These are phyloP conservation scores for Rhingia rostrata DNA, from an alignment of 2,888 invertebrate species.

Conservation along the genomic window DNA sequence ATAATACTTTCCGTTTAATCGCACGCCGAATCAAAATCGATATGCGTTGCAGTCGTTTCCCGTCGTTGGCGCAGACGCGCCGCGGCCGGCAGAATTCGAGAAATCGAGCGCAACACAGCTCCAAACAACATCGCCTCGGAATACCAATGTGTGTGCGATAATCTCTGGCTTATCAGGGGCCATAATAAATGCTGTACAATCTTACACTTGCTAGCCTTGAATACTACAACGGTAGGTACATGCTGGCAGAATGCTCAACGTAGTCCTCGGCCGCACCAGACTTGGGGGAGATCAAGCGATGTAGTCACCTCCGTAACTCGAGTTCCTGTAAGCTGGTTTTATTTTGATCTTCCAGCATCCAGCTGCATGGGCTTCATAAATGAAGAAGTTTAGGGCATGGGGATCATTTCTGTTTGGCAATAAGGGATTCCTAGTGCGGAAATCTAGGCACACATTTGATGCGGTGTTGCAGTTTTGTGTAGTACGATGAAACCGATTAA, in stretches of 20 bases:
- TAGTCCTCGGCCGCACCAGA: slow-evolving; percentile 29
- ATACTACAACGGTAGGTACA: slow-evolving; percentile 69
- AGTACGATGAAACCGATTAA: slow-evolving; percentile 38
- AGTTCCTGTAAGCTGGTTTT: slow-evolving; percentile 58
- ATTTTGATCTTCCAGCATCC: slow-evolving; percentile 37
- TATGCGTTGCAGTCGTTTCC: slow-evolving; percentile 65
- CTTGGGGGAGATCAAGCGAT: slow-evolving; percentile 59
- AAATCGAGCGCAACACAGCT: slow-evolving; percentile 60
- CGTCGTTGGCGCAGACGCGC: slow-evolving; percentile 58
- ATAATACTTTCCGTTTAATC: slow-evolving; percentile 72
- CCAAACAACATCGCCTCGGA: slow-evolving; percentile 65
- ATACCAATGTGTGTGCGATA: slow-evolving; percentile 73
- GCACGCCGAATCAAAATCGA: slow-evolving; percentile 73
- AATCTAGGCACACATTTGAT: slow-evolving; percentile 26
- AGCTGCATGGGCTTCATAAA: slow-evolving; percentile 62
- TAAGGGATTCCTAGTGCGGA: slow-evolving; percentile 47
- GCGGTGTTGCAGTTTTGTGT: slow-evolving; percentile 7
- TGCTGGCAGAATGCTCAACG: slow-evolving; percentile 65
- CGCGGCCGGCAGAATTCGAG: slow-evolving; percentile 57
- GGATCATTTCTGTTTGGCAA: slow-evolving; percentile 58
- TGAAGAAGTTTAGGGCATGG: slow-evolving; percentile 71
- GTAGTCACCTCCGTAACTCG: slow-evolving; percentile 69
- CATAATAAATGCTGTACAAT: slow-evolving; percentile 74
- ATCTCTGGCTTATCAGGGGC: slow-evolving; percentile 72
- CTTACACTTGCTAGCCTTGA: slow-evolving; percentile 75